A percentile compares a stretch with the other conserved stretches of the same genome.
phyloP scores from a whole-genome alignment of 1,140 invertebrate species.

The Meloidogyne hapla region DNA sequence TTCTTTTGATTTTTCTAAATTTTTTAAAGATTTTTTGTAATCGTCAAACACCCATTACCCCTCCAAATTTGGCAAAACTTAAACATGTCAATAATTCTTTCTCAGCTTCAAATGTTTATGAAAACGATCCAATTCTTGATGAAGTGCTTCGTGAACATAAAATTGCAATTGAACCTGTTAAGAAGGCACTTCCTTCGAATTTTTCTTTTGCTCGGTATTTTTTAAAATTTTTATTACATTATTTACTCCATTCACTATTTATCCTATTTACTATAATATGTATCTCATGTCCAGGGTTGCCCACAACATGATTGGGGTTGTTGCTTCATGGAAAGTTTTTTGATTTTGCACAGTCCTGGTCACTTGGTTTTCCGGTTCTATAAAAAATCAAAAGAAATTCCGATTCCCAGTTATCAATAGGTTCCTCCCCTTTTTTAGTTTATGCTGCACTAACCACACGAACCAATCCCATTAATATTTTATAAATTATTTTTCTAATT shows the following conservation, averaged over 20 bases:
- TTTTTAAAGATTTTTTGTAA: slow-evolving; percentile 28
- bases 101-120: slow-evolving; percentile 15
- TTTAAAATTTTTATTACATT: not conserved
- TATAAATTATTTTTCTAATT: not conserved
- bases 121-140: slow-evolving; percentile 26
- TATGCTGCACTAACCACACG: no score
- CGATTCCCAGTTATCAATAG: no score
- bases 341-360: no score
- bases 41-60: not conserved
- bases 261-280: no score
- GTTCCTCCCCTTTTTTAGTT: no score
- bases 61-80: not conserved
- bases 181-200: not conserved
- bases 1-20: not conserved
- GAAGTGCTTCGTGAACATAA: not conserved
- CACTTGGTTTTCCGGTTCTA: no score
- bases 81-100: slow-evolving; percentile 29
- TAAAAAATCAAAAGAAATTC: no score
- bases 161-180: not conserved
- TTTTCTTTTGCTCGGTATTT: slow-evolving; percentile 8
- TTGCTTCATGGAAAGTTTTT: no score
- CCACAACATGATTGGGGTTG: no score
- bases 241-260: not conserved
- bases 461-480: not conserved
- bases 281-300: no score